Percentiles rank a stretch among this genome's conserved stretches.
Evolutionary conservation across 2,797 vertebrate species (phyloP).

Genomic region (Gastrophryne carolinensis): DNA sequence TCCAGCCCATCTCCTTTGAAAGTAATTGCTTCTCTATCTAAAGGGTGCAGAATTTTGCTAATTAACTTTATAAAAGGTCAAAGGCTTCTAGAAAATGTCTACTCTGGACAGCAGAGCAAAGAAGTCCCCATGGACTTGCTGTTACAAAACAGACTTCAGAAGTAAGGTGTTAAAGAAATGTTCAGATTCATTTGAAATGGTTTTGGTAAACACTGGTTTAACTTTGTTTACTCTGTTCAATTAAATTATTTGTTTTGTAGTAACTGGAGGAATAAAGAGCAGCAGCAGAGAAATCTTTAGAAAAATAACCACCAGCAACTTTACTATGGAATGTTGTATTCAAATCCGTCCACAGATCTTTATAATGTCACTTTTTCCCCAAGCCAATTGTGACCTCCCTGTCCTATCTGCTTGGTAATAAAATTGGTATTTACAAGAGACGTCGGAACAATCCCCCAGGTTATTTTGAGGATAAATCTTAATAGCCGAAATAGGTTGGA

Average conservation of each 20-base stretch:
- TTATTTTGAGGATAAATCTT: slow-evolving; percentile 44
- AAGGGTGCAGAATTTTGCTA: slow-evolving; percentile 30
- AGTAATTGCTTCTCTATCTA: slow-evolving; percentile 26
- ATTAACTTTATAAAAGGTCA: slow-evolving; percentile 48
- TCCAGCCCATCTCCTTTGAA: neutral
- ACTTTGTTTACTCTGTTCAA: neutral
- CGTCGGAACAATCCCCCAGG: slow-evolving; percentile 20
- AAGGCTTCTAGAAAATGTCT: slow-evolving; percentile 35
- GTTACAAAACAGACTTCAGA: neutral
- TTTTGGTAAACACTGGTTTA: neutral
- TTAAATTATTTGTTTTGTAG: slow-evolving; percentile 35
- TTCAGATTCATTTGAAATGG: slow-evolving; percentile 6
- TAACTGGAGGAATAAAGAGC: slow-evolving; percentile 23
- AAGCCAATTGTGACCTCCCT: slow-evolving; percentile 35
- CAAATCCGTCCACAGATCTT: slow-evolving; percentile 13
- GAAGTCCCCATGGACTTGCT: neutral
- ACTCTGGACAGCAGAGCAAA: slow-evolving; percentile 15
- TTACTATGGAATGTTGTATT: slow-evolving; percentile 11
- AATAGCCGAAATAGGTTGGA: slow-evolving; percentile 31
- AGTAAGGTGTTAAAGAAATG: neutral
- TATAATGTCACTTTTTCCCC: slow-evolving; percentile 40
- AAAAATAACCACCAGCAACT: slow-evolving; percentile 11
- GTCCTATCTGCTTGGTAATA: slow-evolving; percentile 41
- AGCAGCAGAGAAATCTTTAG: neutral
- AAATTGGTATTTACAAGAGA: slow-evolving; percentile 42